Evolutionary conservation across 2,113 vertebrate species (phyloP).

Genomic region (Bucco capensis): DNA sequence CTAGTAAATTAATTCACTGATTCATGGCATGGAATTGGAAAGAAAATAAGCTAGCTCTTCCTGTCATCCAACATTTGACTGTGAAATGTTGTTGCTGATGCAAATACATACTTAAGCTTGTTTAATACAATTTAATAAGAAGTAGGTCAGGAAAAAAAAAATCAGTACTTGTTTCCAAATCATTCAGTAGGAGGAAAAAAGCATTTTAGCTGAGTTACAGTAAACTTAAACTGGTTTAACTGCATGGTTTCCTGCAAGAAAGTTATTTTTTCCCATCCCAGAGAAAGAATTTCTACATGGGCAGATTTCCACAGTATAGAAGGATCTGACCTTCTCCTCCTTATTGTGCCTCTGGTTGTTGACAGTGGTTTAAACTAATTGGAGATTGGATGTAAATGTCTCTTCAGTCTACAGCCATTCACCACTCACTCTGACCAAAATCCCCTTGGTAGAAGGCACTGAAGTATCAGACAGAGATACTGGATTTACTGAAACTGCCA

Average conservation of each 20-base stretch:
- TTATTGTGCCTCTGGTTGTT: background rate
- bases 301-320: background rate
- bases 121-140: conserved; percentile 55
- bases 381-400: background rate
- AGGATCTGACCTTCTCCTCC: background rate
- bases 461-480: background rate
- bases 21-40: conserved; percentile 30
- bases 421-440: background rate
- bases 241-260: background rate
- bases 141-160: conserved; percentile 35
- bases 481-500: background rate
- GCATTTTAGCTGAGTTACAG: background rate
- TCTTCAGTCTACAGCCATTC: background rate
- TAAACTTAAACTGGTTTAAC: background rate
- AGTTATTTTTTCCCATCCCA: background rate
- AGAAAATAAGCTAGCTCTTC: conserved; percentile 37
- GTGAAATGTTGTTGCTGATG: conserved; percentile 22
- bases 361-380: background rate
- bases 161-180: conserved; percentile 14
- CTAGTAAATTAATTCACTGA: conserved; percentile 52
- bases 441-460: background rate
- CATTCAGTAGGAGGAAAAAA: background rate
- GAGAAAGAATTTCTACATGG: background rate
- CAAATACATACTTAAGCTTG: conserved; percentile 39
- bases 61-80: conserved; percentile 40